phyloP scores from a whole-genome alignment of 1,140 invertebrate genomes.

The Drosophila pectinifera region DNA sequence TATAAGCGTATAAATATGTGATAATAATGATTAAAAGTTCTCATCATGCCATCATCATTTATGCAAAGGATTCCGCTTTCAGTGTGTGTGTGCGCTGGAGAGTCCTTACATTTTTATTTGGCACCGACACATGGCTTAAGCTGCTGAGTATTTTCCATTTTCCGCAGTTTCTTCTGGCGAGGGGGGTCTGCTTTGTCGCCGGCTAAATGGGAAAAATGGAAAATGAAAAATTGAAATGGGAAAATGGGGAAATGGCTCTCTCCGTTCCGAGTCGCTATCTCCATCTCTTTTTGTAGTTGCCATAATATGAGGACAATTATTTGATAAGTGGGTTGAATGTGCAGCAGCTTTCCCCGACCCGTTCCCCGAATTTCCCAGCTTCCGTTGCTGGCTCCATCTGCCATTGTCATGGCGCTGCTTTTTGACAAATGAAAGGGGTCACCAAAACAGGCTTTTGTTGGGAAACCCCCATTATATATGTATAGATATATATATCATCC shows the following conservation, averaged over 20 bases:
- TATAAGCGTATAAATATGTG: constrained; percentile 85
- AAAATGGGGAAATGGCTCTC: constrained; percentile 23
- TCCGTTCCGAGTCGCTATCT: constrained; percentile 22
- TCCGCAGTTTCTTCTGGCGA: constrained; percentile 36
- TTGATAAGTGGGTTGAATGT: constrained; percentile 77
- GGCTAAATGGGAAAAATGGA: constrained; percentile 13
- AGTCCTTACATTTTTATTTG: constrained; percentile 80
- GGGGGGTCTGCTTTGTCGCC: constrained; percentile 18
- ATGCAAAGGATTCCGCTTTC: constrained; percentile 80
- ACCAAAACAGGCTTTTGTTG: constrained; percentile 45
- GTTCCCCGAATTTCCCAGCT: constrained; percentile 1
- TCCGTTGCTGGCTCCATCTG: constrained; percentile 25
- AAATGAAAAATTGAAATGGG: constrained; percentile 4
- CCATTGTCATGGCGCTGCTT: constrained; percentile 49
- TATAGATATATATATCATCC: constrained; percentile 14
- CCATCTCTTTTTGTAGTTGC: constrained; percentile 52
- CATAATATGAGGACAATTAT: constrained; percentile 82
- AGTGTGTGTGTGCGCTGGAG: constrained; percentile 29
- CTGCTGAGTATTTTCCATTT: constrained; percentile 72
- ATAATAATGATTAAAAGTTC: constrained; percentile 85
- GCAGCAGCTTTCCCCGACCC: constrained; percentile 39
- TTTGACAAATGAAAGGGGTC: constrained; percentile 73
- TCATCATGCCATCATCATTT: constrained; percentile 84
- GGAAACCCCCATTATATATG: constrained; percentile 15
- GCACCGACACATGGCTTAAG: constrained; percentile 65